These are phyloP conservation scores for Epicampocera succincta DNA, from an alignment of 2,888 invertebrate genomes.

Conservation along the genomic window DNA sequence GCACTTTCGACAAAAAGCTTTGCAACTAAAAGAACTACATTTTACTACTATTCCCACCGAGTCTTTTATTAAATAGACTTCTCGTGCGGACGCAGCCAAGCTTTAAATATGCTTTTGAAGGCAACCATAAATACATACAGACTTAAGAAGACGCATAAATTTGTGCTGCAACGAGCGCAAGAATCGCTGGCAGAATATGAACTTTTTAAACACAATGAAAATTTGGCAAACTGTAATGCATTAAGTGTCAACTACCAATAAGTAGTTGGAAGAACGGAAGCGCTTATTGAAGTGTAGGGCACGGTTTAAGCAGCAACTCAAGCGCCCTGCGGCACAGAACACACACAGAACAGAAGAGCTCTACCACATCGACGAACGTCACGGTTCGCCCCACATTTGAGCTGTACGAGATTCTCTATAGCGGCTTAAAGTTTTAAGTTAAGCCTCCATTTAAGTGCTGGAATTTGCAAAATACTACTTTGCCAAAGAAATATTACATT, in stretches of 20 bases:
- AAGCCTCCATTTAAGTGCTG: too few species aligned
- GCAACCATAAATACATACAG: conserved; percentile 19
- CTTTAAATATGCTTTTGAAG: conserved; percentile 49
- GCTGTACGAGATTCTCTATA: too few species aligned
- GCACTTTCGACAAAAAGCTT: conserved; percentile 47
- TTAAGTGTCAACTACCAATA: conserved; percentile 48
- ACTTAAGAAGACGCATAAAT: conserved; percentile 7
- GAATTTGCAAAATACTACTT: too few species aligned
- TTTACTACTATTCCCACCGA: neutral
- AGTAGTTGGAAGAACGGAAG: conserved; percentile 1
- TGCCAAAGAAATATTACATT: too few species aligned
- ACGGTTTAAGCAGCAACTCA: too few species aligned
- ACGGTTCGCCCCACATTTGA: too few species aligned
- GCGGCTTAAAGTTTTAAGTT: too few species aligned
- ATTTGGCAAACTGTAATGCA: conserved; percentile 37
- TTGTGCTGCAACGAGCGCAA: too few species aligned
- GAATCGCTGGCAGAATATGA: conserved; percentile 16
- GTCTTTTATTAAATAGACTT: conserved; percentile 43
- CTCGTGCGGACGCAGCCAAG: conserved; percentile 43
- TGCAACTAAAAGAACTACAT: conserved; percentile 20
- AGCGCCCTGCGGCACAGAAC: neutral
- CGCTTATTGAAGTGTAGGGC: neutral
- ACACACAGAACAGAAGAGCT: too few species aligned
- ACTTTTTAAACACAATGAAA: neutral
- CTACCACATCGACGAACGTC: too few species aligned